Conservation (phyloP, 2,888 invertebrate genomes). For the Pachycephus smyrnensis region DNA sequence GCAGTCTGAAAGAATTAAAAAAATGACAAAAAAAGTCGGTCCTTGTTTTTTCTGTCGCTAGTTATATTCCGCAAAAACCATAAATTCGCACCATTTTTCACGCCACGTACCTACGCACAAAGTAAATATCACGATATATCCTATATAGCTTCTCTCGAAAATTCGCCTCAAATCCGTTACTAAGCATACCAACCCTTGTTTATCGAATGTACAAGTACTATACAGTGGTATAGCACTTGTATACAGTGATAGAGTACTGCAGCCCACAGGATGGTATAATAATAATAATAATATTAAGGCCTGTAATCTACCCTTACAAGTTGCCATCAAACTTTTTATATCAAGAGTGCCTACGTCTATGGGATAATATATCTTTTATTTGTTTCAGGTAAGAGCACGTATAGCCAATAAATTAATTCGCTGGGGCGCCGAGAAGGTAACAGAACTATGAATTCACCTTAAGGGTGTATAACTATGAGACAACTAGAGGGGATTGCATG, state of each 20-base stretch:
- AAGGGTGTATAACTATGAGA: background rate
- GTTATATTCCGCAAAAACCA: too few relatives aligned
- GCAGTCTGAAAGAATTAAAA: background rate
- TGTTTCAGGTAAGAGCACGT: constrained; percentile 16
- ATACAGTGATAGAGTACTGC: background rate
- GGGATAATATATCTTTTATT: background rate
- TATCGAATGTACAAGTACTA: background rate
- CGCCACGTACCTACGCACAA: too few relatives aligned
- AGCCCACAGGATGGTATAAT: background rate
- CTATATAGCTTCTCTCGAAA: background rate
- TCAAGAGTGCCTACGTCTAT: background rate
- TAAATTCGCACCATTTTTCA: too few relatives aligned
- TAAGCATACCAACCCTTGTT: background rate
- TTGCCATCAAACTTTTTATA: background rate
- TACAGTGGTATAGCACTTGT: background rate
- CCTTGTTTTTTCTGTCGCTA: background rate
- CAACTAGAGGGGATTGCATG: background rate
- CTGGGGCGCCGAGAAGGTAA: constrained; percentile 18
- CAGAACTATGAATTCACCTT: constrained; percentile 11
- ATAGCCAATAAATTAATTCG: constrained; percentile 20
- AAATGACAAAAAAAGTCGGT: background rate
- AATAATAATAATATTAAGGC: constrained; percentile 4
- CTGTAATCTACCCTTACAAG: constrained; percentile 7
- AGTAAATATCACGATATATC: background rate
- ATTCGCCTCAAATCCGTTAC: background rate